Evolutionary conservation across 2,888 invertebrate genomes (phyloP), one percentile per base, ranked within the genome.

Genomic region (Euphydryas editha): DNA sequence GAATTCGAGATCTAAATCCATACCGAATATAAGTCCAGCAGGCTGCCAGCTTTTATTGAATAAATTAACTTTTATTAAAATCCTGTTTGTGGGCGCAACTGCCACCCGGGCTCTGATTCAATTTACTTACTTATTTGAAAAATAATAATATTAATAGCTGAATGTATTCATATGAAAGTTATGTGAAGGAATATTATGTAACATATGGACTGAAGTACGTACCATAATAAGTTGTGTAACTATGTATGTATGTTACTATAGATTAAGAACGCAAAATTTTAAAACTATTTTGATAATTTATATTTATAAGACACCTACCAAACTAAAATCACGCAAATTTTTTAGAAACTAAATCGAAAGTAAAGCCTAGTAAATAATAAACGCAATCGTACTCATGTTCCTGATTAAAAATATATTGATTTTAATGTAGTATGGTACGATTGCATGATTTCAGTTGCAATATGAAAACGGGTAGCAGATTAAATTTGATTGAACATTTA

Each of bases 41-140:
- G 80, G 73, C 73, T 74, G 69, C 67, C 74, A 71, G 70, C 79
- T 84, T 83, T 89, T 88, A 89, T 89, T 86, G 88, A 88, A 89
- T 89, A 88, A 87, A 88, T 89, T 88, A 87, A 85, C 84, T 88
- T 87, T 87, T 87, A 89, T 89, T 87, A 87, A 88, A 88, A 85
- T 68, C 62, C 68, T 70, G 67, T 70, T 70, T 70, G 67, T 62
- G 62, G 59, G 55, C 51, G 51, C 59, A 17, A 17, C 62, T 46
- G 51, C 59, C 39, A 20, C 11, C 54, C 44, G 51, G 78, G 71
- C 76, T 77, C 74, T 73, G 73, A 72, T 74, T 76, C 79, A 76
- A 81, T 80, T 82, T 82, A 80, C 82, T 80, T 79, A 81, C 80
- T 83, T 84, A 62, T 64, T 63, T 59, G 58, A 60, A 67, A 61